A percentile compares a stretch with the other conserved stretches of the same genome.
Conservation (phyloP, 1,140 invertebrate genomes). For the Thaumetopoea pityocampa region DNA sequence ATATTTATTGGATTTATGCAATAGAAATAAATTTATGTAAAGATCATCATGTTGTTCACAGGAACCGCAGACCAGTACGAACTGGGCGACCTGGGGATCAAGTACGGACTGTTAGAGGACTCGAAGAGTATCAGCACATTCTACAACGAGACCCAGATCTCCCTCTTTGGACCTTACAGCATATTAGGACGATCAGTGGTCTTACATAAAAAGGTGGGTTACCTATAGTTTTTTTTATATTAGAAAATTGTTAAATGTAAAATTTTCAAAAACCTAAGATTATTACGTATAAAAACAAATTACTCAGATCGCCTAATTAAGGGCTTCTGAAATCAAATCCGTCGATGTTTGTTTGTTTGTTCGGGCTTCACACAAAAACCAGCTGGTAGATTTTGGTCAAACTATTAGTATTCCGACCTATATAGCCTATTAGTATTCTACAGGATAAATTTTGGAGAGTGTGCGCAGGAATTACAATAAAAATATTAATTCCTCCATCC, state of each 20-base stretch:
- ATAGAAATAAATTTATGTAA: neutral
- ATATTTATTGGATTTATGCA: neutral
- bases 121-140: constrained; percentile 75
- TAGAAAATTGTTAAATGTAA: neutral
- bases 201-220: constrained; percentile 83
- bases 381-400: too few relatives aligned
- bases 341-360: too few relatives aligned
- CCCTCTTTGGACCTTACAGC: constrained; percentile 87
- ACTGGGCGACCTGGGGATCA: constrained; percentile 93
- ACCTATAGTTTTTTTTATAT: neutral
- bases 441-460: too few relatives aligned
- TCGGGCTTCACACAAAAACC: too few relatives aligned
- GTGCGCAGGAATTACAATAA: too few relatives aligned
- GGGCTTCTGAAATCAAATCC: too few relatives aligned
- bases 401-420: too few relatives aligned
- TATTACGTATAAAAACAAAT: too few relatives aligned
- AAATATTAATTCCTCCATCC: too few relatives aligned
- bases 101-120: constrained; percentile 86
- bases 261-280: constrained; percentile 8
- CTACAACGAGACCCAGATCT: constrained; percentile 90
- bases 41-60: constrained; percentile 25
- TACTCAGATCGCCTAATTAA: too few relatives aligned
- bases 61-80: constrained; percentile 91
- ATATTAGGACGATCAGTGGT: constrained; percentile 93
- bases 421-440: too few relatives aligned